These are phyloP conservation scores for Colletes latitarsis DNA, from an alignment of 1,140 invertebrate genomes.

Conservation along the genomic window DNA sequence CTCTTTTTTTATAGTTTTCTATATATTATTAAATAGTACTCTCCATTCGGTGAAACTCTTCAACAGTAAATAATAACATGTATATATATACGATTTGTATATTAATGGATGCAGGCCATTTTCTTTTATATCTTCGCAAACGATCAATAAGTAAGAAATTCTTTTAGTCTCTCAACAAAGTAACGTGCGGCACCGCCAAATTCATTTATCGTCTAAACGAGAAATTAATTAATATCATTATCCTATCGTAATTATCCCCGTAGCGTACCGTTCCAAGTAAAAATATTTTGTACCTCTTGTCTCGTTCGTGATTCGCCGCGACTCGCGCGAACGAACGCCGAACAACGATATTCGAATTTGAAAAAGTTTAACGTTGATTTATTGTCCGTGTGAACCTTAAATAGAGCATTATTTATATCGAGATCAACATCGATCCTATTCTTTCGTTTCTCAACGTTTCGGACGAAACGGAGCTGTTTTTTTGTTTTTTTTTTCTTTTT, in stretches of 20 bases:
- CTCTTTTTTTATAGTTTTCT: conserved; percentile 31
- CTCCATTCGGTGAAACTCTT: conserved; percentile 59
- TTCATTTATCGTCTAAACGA: conserved; percentile 33
- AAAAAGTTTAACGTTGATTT: conserved; percentile 2
- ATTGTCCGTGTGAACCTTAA: background rate
- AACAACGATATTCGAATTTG: conserved; percentile 46
- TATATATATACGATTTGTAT: conserved; percentile 54
- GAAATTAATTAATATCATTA: conserved; percentile 33
- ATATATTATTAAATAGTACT: conserved; percentile 64
- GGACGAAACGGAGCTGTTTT: background rate
- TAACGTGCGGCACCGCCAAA: conserved; percentile 36
- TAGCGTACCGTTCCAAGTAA: conserved; percentile 27
- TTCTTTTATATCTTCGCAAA: conserved; percentile 46
- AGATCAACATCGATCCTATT: background rate
- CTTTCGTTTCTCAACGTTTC: background rate
- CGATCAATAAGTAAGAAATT: conserved; percentile 59
- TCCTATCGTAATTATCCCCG: conserved; percentile 6
- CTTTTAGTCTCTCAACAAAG: conserved; percentile 46
- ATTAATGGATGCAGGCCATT: conserved; percentile 49
- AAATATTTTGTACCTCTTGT: conserved; percentile 50
- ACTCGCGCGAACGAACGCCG: conserved; percentile 53
- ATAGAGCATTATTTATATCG: no score
- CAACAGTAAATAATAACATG: conserved; percentile 72
- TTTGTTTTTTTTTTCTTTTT: background rate
- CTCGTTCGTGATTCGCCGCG: conserved; percentile 64